Evolutionary conservation across 2,797 vertebrate genomes (phyloP), one percentile per base, ranked within the genome.

Genomic region (Semotilus atromaculatus): DNA sequence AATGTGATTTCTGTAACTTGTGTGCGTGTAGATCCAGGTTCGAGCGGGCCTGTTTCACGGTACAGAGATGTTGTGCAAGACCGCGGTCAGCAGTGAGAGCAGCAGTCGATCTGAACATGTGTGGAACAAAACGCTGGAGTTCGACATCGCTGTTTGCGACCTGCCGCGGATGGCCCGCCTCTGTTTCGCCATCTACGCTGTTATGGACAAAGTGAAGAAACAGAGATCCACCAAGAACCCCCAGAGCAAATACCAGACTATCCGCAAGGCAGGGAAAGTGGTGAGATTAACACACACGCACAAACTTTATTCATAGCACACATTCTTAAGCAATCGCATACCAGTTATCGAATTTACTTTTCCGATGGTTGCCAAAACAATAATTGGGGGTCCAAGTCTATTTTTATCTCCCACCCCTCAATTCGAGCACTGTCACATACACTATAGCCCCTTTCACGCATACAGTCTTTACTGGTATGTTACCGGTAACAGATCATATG

Each of bases 1-100:
- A 1, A 19, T 73, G 29, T 14, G 9, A 21, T 70, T 81, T 79
- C 14, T 80, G 9, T 36, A 3, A 13, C 60, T 64, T 55, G 40
- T 68, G 16, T 53, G 48, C 55, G n/a, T 79, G 38, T 91, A 99
- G 98, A 97, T 99, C 91, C 97, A 99, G 88, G 96, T 99, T 84
- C 96, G 98, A 90, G 98, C 98, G 13, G 98, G 98, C 23, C 96
- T 99, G 77, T 99, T 99, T 92, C 98, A 99, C 11, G 98, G 98
- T 85, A 97, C 97, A 0, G 98, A 99, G 92, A 95, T 99, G 75
- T 95, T 99, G 78, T 98, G 98, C 90, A 98, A 98, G 93, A 95
- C 98, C 0, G 86, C 95, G 0, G 96, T 98, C 90, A 99, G 97
- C 95, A 94, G 93, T 43, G 98, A 99, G 92, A 96, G 96, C 91